Conservation (phyloP, 2,113 vertebrate genomes). For the Thomomys bottae region DNA sequence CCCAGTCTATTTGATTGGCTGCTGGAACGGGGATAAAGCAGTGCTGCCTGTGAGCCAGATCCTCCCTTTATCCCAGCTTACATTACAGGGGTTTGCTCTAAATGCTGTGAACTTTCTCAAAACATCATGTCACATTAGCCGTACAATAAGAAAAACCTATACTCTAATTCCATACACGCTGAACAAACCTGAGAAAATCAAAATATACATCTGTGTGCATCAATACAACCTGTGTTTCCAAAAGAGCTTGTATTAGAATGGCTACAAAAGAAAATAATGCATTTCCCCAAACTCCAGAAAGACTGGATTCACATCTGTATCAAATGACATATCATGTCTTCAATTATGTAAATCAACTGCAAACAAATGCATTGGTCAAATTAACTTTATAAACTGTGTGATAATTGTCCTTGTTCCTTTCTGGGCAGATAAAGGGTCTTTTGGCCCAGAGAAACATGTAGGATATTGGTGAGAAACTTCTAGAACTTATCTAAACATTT, state of each 20-base stretch:
- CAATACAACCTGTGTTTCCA: not conserved
- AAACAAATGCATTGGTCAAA: slow-evolving; percentile 35
- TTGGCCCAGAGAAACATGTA: not conserved
- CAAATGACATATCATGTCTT: slow-evolving; percentile 43
- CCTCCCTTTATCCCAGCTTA: slow-evolving; percentile 68
- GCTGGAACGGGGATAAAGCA: slow-evolving; percentile 88
- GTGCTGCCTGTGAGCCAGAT: fast-evolving
- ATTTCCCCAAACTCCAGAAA: not conserved
- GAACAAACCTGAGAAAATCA: slow-evolving; percentile 29
- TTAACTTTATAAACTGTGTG: slow-evolving; percentile 48
- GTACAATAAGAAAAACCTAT: slow-evolving; percentile 64
- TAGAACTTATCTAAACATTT: slow-evolving; percentile 32
- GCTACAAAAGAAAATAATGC: slow-evolving; percentile 1
- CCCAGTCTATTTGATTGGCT: slow-evolving; percentile 97
- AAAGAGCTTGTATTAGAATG: slow-evolving; percentile 4
- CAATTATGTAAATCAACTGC: slow-evolving; percentile 56
- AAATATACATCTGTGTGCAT: slow-evolving; percentile 24
- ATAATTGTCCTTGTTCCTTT: slow-evolving; percentile 36
- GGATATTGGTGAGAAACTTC: not conserved
- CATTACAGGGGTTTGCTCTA: slow-evolving; percentile 76
- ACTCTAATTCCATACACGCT: not conserved
- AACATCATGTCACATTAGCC: slow-evolving; percentile 72
- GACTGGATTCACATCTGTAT: slow-evolving; percentile 19
- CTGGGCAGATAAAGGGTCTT: not conserved
- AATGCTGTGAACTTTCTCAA: slow-evolving; percentile 63